Conservation (phyloP, 1,140 invertebrate genomes). For the Microplitis demolitor region DNA sequence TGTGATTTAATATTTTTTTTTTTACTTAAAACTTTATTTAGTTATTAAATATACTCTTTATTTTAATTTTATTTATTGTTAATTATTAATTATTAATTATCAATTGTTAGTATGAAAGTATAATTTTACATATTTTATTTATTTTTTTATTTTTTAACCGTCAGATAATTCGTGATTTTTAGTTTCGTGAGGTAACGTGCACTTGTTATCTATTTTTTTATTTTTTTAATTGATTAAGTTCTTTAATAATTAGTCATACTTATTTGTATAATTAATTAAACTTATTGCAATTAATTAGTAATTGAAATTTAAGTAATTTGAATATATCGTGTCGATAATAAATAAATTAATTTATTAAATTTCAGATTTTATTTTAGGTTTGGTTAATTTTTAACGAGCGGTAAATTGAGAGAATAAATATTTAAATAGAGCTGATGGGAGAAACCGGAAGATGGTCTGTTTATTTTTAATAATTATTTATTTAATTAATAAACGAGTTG, state of each 20-base stretch:
- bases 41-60: background rate
- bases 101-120: conserved; percentile 47
- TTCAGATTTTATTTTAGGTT: too few species aligned
- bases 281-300: background rate
- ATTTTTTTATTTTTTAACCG: background rate
- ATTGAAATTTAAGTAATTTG: background rate
- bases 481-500: too few species aligned
- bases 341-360: too few species aligned
- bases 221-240: background rate
- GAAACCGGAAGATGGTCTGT: too few species aligned
- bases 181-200: conserved; percentile 19
- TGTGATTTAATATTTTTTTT: background rate
- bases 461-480: too few species aligned
- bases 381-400: too few species aligned
- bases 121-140: conserved; percentile 46
- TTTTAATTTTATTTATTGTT: conserved; percentile 33
- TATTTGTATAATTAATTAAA: too few species aligned
- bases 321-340: too few species aligned
- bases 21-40: background rate
- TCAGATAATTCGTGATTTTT: too few species aligned
- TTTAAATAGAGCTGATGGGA: too few species aligned
- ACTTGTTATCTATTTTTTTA: conserved; percentile 11
- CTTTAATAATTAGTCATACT: too few species aligned
- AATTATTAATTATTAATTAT: conserved; percentile 47
- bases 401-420: too few species aligned